Conservation (phyloP, 2,113 vertebrate genomes). For the Megaceryle torquata region DNA sequence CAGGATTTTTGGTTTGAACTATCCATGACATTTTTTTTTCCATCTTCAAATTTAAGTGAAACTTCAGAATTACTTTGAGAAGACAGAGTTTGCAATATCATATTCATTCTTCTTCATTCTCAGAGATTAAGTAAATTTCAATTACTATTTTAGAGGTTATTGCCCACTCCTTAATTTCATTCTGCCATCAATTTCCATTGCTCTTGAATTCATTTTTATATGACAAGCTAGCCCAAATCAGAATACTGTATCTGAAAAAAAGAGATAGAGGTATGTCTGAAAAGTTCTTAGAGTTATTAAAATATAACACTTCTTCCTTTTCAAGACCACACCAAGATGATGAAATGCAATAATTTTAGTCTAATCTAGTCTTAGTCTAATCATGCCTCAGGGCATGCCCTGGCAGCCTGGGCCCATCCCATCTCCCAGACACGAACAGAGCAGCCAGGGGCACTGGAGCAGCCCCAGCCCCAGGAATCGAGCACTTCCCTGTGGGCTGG, state of each 20-base stretch:
- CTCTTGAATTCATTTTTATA: neutral
- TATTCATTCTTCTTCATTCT: neutral
- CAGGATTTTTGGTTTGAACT: neutral
- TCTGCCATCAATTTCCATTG: neutral
- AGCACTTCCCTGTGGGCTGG: neutral
- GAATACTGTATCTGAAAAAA: neutral
- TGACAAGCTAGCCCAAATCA: neutral
- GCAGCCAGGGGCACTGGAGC: accelerated
- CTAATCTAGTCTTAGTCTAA: neutral
- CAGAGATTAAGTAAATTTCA: neutral
- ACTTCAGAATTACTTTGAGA: neutral
- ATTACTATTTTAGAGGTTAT: neutral
- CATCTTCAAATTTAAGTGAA: neutral
- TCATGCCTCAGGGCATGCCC: neutral
- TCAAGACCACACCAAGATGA: neutral
- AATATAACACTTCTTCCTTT: neutral
- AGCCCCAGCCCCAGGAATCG: neutral
- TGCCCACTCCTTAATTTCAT: neutral
- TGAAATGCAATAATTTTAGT: neutral
- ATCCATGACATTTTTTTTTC: neutral
- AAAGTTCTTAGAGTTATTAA: neutral
- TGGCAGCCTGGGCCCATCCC: neutral
- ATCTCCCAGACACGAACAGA: neutral
- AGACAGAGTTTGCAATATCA: neutral
- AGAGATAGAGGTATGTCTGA: neutral